These are phyloP conservation scores for Sarcoramphus papa DNA, from an alignment of 2,797 vertebrate genomes.

Conservation along the genomic window DNA sequence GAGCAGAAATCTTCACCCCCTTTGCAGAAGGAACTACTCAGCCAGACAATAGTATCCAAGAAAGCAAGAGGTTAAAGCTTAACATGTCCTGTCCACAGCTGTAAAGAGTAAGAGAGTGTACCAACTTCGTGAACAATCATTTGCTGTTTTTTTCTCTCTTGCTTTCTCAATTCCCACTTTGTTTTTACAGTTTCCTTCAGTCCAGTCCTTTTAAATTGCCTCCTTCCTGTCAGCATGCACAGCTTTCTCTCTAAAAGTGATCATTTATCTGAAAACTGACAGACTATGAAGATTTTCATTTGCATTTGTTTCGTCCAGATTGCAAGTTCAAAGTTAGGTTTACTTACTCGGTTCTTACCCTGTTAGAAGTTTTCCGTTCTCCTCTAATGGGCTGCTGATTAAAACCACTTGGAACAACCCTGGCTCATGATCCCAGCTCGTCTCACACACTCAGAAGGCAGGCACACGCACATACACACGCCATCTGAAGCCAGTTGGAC, in stretches of 20 bases:
- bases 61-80: constrained; percentile 46
- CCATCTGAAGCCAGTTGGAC: constrained; percentile 66
- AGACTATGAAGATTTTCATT: constrained; percentile 25
- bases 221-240: constrained; percentile 58
- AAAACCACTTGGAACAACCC: constrained; percentile 71
- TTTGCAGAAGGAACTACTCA: background rate
- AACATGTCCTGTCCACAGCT: constrained; percentile 25
- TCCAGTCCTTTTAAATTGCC: constrained; percentile 60
- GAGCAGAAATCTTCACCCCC: background rate
- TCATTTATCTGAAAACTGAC: constrained; percentile 41
- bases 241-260: constrained; percentile 44
- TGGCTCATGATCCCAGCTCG: constrained; percentile 69
- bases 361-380: constrained; percentile 65
- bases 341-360: constrained; percentile 75
- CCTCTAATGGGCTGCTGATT: constrained; percentile 69
- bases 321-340: constrained; percentile 72
- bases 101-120: constrained; percentile 26
- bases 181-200: constrained; percentile 55
- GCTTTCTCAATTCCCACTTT: constrained; percentile 43
- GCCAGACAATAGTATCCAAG: background rate
- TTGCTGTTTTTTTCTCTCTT: constrained; percentile 34
- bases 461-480: constrained; percentile 52
- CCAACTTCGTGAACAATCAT: constrained; percentile 25
- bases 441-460: constrained; percentile 57
- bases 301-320: constrained; percentile 38